A percentile compares a stretch with the other conserved stretches of the same genome.
Evolutionary conservation across 2,888 invertebrate species (phyloP).

Genomic region (Caenorhabditis sp.): DNA sequence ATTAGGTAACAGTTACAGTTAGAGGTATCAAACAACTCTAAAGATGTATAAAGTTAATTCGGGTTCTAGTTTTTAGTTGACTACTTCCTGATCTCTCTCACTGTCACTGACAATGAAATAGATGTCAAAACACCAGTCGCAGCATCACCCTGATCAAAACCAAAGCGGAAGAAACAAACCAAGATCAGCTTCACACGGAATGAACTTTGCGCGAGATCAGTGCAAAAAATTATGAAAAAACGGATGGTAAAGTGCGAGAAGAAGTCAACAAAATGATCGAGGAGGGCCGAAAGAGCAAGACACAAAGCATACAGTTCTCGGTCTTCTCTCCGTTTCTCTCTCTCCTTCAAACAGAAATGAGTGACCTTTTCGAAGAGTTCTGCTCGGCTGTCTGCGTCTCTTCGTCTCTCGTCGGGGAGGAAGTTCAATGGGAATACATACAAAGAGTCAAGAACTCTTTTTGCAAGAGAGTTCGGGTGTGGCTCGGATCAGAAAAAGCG

Average conservation of each 20-base stretch:
- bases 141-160: too few species aligned
- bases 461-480: constrained; percentile 43
- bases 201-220: not conserved
- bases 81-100: too few species aligned
- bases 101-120: too few species aligned
- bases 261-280: constrained; percentile 16
- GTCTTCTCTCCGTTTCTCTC: constrained; percentile 8
- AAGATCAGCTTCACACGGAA: too few species aligned
- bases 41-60: too few species aligned
- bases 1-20: too few species aligned
- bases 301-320: constrained; percentile 51
- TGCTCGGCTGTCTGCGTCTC: not conserved
- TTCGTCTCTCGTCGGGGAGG: constrained; percentile 10
- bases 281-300: constrained; percentile 46
- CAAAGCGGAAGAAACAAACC: too few species aligned
- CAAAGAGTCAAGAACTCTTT: constrained; percentile 50
- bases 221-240: not conserved
- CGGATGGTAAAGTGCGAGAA: constrained; percentile 23
- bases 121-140: too few species aligned
- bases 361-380: constrained; percentile 38
- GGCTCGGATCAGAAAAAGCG: too few species aligned
- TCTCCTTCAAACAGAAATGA: constrained; percentile 21
- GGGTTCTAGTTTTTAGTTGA: too few species aligned
- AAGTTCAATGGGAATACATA: constrained; percentile 32
- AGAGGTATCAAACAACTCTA: too few species aligned